Base-by-base conservation (phyloP, 2,797 vertebrate genomes). In the Semaprochilodus insignis region DNA sequence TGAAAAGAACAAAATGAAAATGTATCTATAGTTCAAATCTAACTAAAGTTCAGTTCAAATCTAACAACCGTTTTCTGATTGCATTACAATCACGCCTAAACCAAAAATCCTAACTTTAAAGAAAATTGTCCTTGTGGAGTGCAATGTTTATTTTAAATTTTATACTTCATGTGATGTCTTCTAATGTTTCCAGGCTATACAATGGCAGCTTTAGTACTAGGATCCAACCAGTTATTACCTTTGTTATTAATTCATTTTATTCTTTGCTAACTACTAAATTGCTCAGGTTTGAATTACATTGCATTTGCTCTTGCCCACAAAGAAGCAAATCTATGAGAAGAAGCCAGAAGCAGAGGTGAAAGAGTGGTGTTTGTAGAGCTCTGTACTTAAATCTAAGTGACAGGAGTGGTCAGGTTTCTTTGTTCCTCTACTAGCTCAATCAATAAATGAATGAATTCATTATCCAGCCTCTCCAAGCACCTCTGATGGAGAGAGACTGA, bases 361-460 rank as follows among this genome's bases (percentile, higher is more conserved):
- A 57, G 70, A 31, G 25, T 51, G 48, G 51, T 54, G 70, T 6
- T 17, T 19, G 62, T 27, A 63, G 60, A 59, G 60, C 34, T 71
- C 66, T 17, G 25, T 36, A 14, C 52, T 63, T 80, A 52, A 52
- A 66, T 51, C 36, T 66, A 48, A 77, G 51, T 63, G 74, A 72
- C 63, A 72, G 14, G 40, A 74, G 21, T 44, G 57, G 63, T 82
- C 69, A 84, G 72, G 80, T 34, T 44, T 63, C 83, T 83, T 85
- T 80, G 65, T 87, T 74, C 74, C 48, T 59, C 71, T 66, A 78
- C 77, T 77, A 82, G 73, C 55, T 66, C 82, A 87, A 87, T 89
- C 87, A 83, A 89, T 88, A 87, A 59, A 84, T 86, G 67, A 84
- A 89, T 86, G 85, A 86, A 87, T 88, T 79, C 63, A 84, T 88